Evolutionary conservation across 1,140 invertebrate genomes (phyloP).

Genomic region (Drosophila nebulosa): DNA sequence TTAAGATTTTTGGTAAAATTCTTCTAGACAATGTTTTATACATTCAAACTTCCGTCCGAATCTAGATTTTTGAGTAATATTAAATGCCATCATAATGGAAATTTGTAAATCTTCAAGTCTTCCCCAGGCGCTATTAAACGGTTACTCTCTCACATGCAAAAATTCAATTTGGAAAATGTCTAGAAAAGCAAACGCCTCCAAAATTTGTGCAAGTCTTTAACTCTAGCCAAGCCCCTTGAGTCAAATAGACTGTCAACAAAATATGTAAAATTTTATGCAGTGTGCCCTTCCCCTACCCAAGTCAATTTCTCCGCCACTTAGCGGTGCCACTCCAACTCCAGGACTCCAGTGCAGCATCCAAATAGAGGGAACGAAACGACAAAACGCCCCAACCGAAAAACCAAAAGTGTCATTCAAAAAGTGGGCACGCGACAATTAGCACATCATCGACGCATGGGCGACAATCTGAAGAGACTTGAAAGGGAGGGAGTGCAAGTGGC

Average conservation of each 20-base stretch:
- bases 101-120: too few relatives aligned
- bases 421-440: constrained; percentile 75
- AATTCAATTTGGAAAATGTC: constrained; percentile 38
- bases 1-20: too few relatives aligned
- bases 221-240: constrained; percentile 21
- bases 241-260: constrained; percentile 37
- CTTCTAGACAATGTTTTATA: too few relatives aligned
- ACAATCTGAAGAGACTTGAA: constrained; percentile 10
- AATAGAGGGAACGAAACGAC: neutral
- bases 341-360: neutral
- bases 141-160: constrained; percentile 11
- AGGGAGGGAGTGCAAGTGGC: neutral
- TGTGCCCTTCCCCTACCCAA: neutral
- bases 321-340: neutral
- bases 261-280: constrained; percentile 52
- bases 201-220: constrained; percentile 49
- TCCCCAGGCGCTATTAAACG: too few relatives aligned
- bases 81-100: too few relatives aligned
- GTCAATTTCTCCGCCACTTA: neutral
- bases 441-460: constrained; percentile 72
- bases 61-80: too few relatives aligned
- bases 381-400: constrained; percentile 11
- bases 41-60: too few relatives aligned
- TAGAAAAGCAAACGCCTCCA: constrained; percentile 30
- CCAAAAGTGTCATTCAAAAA: constrained; percentile 32